Percentiles rank a stretch among this genome's conserved stretches.
Conservation (phyloP, 2,888 invertebrate genomes). For the Microdon myrmicae region DNA sequence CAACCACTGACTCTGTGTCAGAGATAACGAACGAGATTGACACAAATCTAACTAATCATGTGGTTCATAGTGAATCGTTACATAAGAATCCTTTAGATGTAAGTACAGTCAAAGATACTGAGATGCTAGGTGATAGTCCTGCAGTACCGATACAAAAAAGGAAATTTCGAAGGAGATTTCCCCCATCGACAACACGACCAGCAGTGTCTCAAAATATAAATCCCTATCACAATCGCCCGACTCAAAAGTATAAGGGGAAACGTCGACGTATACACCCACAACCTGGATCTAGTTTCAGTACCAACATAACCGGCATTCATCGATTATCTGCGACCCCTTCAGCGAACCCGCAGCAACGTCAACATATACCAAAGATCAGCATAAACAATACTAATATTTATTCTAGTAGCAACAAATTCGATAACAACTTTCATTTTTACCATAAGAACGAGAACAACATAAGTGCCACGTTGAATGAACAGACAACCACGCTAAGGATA, state of each 20-base stretch:
- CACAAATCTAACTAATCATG: constrained; percentile 37
- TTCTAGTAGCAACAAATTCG: constrained; percentile 45
- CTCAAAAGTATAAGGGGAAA: constrained; percentile 40
- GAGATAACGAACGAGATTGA: constrained; percentile 20
- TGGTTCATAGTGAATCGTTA: constrained; percentile 33
- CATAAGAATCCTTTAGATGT: constrained; percentile 21
- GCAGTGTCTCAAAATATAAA: not conserved
- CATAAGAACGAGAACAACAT: constrained; percentile 47
- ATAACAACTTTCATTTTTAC: constrained; percentile 47
- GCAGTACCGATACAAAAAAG: constrained; percentile 26
- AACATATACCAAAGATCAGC: constrained; percentile 48
- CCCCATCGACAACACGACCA: constrained; percentile 10
- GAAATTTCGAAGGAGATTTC: constrained; percentile 40
- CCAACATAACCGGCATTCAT: constrained; percentile 12
- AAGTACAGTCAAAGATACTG: constrained; percentile 14
- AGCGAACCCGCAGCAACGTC: constrained; percentile 25
- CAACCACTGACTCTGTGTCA: constrained; percentile 12
- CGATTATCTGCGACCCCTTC: constrained; percentile 5
- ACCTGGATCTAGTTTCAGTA: too few relatives aligned
- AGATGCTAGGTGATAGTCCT: constrained; percentile 37
- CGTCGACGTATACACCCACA: constrained; percentile 37
- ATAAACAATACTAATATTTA: constrained; percentile 46
- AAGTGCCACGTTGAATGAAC: constrained; percentile 38
- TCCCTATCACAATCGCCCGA: constrained; percentile 5
- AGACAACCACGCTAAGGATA: constrained; percentile 47